Percentiles rank a stretch among this genome's conserved stretches.
phyloP scores from a whole-genome alignment of 2,113 vertebrate species.

The Pithys albifrons region DNA sequence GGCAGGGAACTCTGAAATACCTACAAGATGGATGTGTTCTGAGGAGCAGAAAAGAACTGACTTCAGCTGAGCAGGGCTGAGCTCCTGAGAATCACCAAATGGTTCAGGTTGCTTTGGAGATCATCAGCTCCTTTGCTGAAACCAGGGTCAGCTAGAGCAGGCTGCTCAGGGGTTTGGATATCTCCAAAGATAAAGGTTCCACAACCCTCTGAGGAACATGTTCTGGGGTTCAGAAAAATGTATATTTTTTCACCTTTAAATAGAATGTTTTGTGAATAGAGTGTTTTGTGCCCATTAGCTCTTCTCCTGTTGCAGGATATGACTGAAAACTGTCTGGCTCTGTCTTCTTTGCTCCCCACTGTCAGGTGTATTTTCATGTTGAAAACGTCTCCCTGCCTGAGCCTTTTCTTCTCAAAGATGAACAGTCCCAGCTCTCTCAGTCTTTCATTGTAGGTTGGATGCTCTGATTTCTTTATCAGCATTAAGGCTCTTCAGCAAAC shows the following conservation, averaged over 20 bases:
- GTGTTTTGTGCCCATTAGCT: neutral
- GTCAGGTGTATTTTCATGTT: neutral
- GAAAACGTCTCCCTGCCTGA: neutral
- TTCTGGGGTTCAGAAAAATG: neutral
- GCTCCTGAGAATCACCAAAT: neutral
- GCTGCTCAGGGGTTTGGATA: neutral
- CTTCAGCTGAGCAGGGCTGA: neutral
- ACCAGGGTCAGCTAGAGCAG: neutral
- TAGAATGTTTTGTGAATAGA: neutral
- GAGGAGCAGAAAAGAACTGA: slow-evolving; percentile 43
- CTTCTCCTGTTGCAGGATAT: neutral
- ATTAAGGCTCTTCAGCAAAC: neutral
- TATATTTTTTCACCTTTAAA: neutral
- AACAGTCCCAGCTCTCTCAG: neutral
- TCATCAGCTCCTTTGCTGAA: neutral
- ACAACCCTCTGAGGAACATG: neutral
- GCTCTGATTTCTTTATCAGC: neutral
- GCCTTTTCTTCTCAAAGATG: neutral
- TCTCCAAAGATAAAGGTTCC: neutral
- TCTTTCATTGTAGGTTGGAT: neutral
- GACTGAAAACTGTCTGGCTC: neutral
- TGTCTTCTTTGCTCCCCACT: neutral
- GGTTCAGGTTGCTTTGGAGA: neutral
- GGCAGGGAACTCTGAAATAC: slow-evolving; percentile 63
- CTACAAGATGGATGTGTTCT: slow-evolving; percentile 55